These are phyloP conservation scores for Lamellibrachia satsuma DNA, from an alignment of 2,888 invertebrate species.

Conservation along the genomic window DNA sequence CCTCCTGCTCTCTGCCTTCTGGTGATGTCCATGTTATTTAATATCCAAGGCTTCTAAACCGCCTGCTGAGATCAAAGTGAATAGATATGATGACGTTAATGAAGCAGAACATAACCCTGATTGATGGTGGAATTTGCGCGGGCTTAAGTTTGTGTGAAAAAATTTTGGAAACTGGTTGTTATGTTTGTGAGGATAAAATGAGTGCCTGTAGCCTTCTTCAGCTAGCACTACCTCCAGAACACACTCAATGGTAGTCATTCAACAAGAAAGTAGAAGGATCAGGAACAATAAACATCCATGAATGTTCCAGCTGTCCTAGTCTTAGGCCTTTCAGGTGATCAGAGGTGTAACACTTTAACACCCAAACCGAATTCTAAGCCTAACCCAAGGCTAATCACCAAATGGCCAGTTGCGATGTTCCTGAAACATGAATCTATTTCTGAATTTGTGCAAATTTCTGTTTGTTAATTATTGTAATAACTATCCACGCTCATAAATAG, in stretches of 20 bases:
- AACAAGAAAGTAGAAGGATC: too few relatives aligned
- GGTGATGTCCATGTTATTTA: background rate
- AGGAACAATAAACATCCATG: too few relatives aligned
- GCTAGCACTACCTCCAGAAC: background rate
- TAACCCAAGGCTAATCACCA: background rate
- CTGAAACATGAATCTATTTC: background rate
- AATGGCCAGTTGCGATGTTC: background rate
- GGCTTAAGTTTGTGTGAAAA: background rate
- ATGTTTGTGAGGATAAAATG: background rate
- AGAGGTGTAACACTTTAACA: too few relatives aligned
- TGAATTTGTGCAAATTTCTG: background rate
- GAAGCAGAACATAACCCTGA: background rate
- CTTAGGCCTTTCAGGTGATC: too few relatives aligned
- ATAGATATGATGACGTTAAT: background rate
- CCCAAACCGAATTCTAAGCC: background rate
- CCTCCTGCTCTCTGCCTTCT: background rate
- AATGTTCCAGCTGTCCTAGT: too few relatives aligned
- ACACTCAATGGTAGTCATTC: background rate
- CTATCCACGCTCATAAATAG: background rate
- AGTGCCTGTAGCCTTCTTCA: background rate
- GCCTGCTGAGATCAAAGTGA: slow-evolving; percentile 3
- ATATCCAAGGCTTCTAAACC: background rate
- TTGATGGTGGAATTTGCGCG: background rate
- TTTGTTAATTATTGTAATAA: background rate
- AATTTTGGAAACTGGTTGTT: background rate